A percentile compares a stretch with the other conserved stretches of the same genome.
Conservation (phyloP, 2,797 vertebrate species). For the Lithobates sylvaticus region DNA sequence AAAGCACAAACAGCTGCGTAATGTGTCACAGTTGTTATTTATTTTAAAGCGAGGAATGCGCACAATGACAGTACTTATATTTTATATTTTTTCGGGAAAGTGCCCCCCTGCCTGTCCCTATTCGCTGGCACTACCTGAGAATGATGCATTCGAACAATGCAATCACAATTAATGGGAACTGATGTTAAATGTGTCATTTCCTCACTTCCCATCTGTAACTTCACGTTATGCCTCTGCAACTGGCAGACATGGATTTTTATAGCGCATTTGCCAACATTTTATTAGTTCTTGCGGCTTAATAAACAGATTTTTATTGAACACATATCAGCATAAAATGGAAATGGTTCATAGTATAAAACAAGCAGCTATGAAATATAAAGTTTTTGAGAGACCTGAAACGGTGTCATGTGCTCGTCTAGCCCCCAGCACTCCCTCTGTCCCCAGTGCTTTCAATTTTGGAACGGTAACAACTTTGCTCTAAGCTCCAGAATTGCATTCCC, state of each 20-base stretch:
- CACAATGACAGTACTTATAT: not conserved
- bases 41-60: not conserved
- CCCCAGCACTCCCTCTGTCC: conserved; percentile 22
- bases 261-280: conserved; percentile 52
- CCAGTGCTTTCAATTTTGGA: conserved; percentile 8
- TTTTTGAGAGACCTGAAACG: conserved; percentile 23
- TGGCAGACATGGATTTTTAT: conserved; percentile 55
- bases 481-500: conserved; percentile 21
- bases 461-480: conserved; percentile 10
- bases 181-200: conserved; percentile 43
- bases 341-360: conserved; percentile 50
- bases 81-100: not conserved
- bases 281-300: conserved; percentile 60
- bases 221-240: conserved; percentile 46
- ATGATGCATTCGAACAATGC: conserved; percentile 6
- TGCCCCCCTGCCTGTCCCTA: not conserved
- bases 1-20: conserved; percentile 48
- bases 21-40: conserved; percentile 33
- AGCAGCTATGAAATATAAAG: conserved; percentile 53
- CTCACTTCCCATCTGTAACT: conserved; percentile 53
- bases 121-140: conserved; percentile 32
- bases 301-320: conserved; percentile 62
- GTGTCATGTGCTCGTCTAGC: conserved; percentile 7
- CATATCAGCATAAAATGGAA: conserved; percentile 61
- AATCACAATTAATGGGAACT: conserved; percentile 51